Conservation (phyloP, 2,797 vertebrate species). For the Sebastes wilsoni region DNA sequence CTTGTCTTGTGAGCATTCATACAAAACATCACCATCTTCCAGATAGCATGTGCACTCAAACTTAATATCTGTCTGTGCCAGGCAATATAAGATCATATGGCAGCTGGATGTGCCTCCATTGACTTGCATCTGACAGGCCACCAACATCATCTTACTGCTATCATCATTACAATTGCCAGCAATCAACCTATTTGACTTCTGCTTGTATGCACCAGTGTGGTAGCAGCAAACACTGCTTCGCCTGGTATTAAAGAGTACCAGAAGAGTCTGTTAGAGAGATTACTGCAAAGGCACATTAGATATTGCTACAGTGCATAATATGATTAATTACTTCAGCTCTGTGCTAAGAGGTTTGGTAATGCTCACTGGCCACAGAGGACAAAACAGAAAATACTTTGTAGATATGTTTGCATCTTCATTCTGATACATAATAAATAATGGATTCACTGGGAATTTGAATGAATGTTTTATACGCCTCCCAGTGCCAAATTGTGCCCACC, state of each 20-base stretch:
- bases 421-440: conserved; percentile 50
- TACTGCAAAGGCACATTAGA: background rate
- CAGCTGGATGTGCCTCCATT: no score
- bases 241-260: background rate
- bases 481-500: conserved; percentile 21
- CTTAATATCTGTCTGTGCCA: background rate
- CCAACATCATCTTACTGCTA: conserved; percentile 44
- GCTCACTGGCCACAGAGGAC: conserved; percentile 2
- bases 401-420: conserved; percentile 34
- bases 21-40: background rate
- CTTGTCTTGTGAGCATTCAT: background rate
- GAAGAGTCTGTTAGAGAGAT: background rate
- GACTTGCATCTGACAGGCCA: no score
- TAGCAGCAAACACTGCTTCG: background rate
- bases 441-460: conserved; percentile 42
- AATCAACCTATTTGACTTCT: conserved; percentile 38
- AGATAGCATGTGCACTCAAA: background rate
- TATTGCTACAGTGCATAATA: background rate
- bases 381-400: conserved; percentile 20
- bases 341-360: background rate
- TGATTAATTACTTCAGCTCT: background rate
- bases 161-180: conserved; percentile 27
- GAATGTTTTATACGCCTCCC: conserved; percentile 42
- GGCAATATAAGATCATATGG: conserved; percentile 27
- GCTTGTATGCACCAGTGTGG: background rate